These are phyloP conservation scores for Drosophila albomicans DNA, from an alignment of 1,140 invertebrate species.

Conservation along the genomic window DNA sequence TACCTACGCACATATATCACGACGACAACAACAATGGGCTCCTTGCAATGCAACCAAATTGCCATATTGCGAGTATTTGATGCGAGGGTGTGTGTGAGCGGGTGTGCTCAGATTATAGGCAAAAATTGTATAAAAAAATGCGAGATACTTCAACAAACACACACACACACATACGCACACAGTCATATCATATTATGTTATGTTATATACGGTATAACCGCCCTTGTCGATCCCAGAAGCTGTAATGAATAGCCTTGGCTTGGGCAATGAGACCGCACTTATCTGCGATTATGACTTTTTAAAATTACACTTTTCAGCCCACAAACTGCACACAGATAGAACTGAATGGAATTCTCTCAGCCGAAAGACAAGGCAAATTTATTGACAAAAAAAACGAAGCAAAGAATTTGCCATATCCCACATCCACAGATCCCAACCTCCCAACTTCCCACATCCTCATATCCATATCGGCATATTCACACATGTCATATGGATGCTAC, in stretches of 20 bases:
- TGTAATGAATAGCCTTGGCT: constrained; percentile 80
- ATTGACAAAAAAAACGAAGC: constrained; percentile 54
- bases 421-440: neutral
- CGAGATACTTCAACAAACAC: constrained; percentile 18
- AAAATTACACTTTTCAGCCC: constrained; percentile 83
- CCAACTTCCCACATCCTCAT: constrained; percentile 25
- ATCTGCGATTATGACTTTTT: constrained; percentile 85
- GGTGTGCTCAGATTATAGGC: constrained; percentile 55
- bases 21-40: constrained; percentile 69
- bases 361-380: constrained; percentile 61
- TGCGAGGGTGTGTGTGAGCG: neutral
- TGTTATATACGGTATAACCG: constrained; percentile 37
- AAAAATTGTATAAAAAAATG: constrained; percentile 74
- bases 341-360: constrained; percentile 11
- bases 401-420: constrained; percentile 61
- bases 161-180: constrained; percentile 31
- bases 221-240: constrained; percentile 40
- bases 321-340: constrained; percentile 40
- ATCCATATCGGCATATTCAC: constrained; percentile 74
- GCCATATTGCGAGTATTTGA: constrained; percentile 44
- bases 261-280: constrained; percentile 83
- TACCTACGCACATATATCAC: constrained; percentile 73
- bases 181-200: constrained; percentile 36
- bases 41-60: constrained; percentile 65
- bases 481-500: constrained; percentile 62